Base-by-base conservation (phyloP, 2,797 vertebrate genomes). In the Emydoidea blandingii region DNA sequence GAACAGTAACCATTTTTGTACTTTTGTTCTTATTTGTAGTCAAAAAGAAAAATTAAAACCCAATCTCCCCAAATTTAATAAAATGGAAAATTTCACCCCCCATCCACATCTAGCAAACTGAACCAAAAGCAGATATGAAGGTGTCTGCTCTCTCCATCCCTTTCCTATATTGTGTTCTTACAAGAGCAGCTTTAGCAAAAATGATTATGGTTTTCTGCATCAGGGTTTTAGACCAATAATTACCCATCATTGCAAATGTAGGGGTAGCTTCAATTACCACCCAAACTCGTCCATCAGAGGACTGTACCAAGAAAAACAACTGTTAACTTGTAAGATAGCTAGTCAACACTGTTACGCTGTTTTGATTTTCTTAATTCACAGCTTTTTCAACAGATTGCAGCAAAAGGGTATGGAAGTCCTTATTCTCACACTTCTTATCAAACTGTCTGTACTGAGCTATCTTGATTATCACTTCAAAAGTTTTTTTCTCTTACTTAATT, bases 21-120 rank as follows among this genome's bases (percentile, higher is more conserved):
- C 53, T 89, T 88, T 79, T 81, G 93, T 5, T 53, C 34, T 76
- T 82, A 94, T 87, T 88, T 53, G 29, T 80, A 91, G 95, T 52
- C 15, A 78, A 72, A 1, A 12, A 89, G 79, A n/a, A 72, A 59
- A 79, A 23, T 87, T 23, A 92, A 86, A 9, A 19, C 79, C 80
- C 47, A 41, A 9, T n/a, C 57, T 62, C 6, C 23, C 72, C 52
- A 7, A 50, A 34, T 23, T 54, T 25, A 10, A 82, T 50, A 76
- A 25, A 11, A 41, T 12, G 8, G 49, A 80, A 31, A 12, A 12
- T 49, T 56, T 74, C 8, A 89, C 81, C 31, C 56, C 91, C 89
- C 65, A 62, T 31, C 12, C 76, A 34, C 1, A 83, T 37, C 12
- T 83, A 86, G 78, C 59, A 92, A 94, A 65, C 21, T 88, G 68